Percentiles rank a stretch among this genome's conserved stretches.
Evolutionary conservation across 1,140 invertebrate genomes (phyloP).

Genomic region (Patella vulgata): DNA sequence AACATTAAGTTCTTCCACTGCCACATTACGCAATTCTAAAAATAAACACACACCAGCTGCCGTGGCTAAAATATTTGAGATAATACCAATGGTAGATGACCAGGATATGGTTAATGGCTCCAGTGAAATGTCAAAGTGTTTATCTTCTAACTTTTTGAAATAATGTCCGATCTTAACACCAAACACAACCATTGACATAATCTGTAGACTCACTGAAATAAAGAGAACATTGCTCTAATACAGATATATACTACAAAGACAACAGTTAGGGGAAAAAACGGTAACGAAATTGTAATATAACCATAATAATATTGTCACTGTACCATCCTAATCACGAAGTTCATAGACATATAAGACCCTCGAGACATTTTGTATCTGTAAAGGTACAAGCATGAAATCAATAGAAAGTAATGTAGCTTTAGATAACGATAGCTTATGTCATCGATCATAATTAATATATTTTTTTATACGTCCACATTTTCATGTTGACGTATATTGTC

Average conservation of each 20-base stretch:
- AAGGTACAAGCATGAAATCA: neutral
- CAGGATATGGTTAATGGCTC: constrained; percentile 31
- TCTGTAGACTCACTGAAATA: constrained; percentile 43
- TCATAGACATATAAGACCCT: neutral
- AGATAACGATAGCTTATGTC: too few relatives aligned
- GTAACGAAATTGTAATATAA: neutral
- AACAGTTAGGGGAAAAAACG: too few relatives aligned
- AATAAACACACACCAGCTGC: constrained; percentile 33
- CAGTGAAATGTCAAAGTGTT: constrained; percentile 23
- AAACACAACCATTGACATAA: constrained; percentile 44
- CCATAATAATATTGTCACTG: neutral
- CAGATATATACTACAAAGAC: too few relatives aligned
- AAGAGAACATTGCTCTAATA: constrained; percentile 9
- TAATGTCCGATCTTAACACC: constrained; percentile 35
- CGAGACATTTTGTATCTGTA: neutral
- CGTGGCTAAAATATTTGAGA: constrained; percentile 35
- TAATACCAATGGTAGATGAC: constrained; percentile 37
- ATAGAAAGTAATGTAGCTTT: neutral
- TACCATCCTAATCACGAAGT: neutral
- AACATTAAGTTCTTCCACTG: constrained; percentile 12
- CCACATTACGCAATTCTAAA: constrained; percentile 37
- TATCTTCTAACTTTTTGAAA: constrained; percentile 17
- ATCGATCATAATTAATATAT: too few relatives aligned
- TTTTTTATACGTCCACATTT: too few relatives aligned
- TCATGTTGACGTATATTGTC: too few relatives aligned